A percentile compares a stretch with the other conserved stretches of the same genome.
Conservation (phyloP, 2,113 vertebrate species). For the Tor tambroides region DNA sequence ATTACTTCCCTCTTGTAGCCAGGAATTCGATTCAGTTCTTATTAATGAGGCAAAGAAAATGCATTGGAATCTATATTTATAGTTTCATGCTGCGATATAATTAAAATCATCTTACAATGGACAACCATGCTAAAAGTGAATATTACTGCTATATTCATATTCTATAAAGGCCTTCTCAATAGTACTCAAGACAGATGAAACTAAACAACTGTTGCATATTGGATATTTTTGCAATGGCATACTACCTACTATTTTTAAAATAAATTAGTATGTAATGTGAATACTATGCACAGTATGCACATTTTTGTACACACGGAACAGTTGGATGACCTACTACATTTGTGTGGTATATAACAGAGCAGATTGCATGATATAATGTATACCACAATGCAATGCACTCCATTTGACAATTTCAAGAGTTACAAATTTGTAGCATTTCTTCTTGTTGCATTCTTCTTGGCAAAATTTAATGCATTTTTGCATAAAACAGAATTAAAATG, state of each 20-base stretch:
- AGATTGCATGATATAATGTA: background rate
- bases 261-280: background rate
- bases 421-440: background rate
- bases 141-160: background rate
- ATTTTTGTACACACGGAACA: background rate
- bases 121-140: conserved; percentile 23
- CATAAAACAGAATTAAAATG: background rate
- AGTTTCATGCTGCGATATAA: conserved; percentile 21
- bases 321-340: background rate
- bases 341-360: background rate
- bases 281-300: background rate
- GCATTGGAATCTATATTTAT: conserved; percentile 54
- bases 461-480: background rate
- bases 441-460: background rate
- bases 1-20: conserved; percentile 63
- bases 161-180: background rate
- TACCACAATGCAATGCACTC: background rate
- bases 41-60: conserved; percentile 61
- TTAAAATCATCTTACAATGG: conserved; percentile 51
- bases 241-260: background rate
- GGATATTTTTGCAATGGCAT: background rate
- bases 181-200: background rate
- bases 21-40: conserved; percentile 64
- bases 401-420: background rate
- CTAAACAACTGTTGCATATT: background rate